A percentile compares a stretch with the other conserved stretches of the same genome.
Evolutionary conservation across 2,113 vertebrate genomes (phyloP).

Genomic region (Micromys minutus): DNA sequence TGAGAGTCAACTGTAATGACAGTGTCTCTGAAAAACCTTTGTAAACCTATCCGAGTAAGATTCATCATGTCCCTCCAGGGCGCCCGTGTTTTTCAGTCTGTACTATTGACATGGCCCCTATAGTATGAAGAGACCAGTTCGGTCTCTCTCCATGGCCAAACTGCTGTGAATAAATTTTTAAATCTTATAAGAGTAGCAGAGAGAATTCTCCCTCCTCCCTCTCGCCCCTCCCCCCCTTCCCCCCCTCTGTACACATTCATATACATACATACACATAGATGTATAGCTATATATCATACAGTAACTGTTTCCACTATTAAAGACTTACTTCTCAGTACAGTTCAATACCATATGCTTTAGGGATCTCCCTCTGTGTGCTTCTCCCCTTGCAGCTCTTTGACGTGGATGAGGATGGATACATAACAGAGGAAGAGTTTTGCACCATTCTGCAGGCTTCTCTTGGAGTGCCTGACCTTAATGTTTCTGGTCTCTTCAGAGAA

Average conservation of each 20-base stretch:
- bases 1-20: neutral
- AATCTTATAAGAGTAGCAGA: neutral
- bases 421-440: slow-evolving; percentile 92
- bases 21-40: neutral
- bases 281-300: neutral
- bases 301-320: neutral
- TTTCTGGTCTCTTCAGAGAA: slow-evolving; percentile 92
- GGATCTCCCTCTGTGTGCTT: neutral
- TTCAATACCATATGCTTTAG: neutral
- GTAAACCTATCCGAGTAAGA: neutral
- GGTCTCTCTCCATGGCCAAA: neutral
- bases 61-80: neutral
- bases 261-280: neutral
- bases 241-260: neutral
- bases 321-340: neutral
- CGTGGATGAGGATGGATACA: slow-evolving; percentile 92
- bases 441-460: slow-evolving; percentile 92
- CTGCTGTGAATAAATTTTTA: neutral
- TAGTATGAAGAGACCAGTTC: no score
- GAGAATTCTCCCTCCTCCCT: neutral
- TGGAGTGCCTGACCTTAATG: slow-evolving; percentile 92
- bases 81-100: neutral
- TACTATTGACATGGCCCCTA: neutral
- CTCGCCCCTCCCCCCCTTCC: neutral
- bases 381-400: slow-evolving; percentile 92